Evolutionary conservation across 2,888 invertebrate genomes (phyloP), one percentile per base, ranked within the genome.

Genomic region (Yponomeuta sedellus): DNA sequence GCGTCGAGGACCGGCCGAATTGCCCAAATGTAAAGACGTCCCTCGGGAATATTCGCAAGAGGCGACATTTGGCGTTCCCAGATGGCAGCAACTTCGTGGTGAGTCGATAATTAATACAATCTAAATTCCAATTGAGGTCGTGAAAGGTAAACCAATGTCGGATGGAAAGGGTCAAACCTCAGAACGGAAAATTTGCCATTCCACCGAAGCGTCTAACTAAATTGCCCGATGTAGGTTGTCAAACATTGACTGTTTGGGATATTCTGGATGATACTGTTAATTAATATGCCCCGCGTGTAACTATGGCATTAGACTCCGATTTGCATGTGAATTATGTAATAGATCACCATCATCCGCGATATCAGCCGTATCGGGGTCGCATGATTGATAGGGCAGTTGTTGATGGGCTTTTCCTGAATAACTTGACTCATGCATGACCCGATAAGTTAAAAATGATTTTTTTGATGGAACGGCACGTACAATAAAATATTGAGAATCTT

Each of bases 11-110:
- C 16, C 5, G 16, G 16, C 2, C 16, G 44, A 73, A 77, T 8
- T 91, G 90, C 72, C 81, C 82, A 0, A 91, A 86, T 77, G 77
- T 82, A 22, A 90, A 80, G 68, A 78, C 78, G 2, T 70, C 79
- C 10, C 67, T 86, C 6, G 73, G 72, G 20, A 70, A 73, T 0
- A 71, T 85, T 22, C 78, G 91, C 52, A 89, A 85, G 67, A 75
- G 81, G 28, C 76, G 91, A 44, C 81, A 85, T 73, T 68, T 91
- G 67, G 79, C 80, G 1, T 91, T 89, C 71, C 88, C 88, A 2
- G 79, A 83, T 64, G 81, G 81, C 11, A 81, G 80, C 61, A 71
- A 74, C 71, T 63, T 86, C 58, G 79, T 86, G 71, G 91, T 91
- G 74, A 84, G 86, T 85, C 66, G 39, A 62, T 64, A 67, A 52